Conservation (phyloP, 2,113 vertebrate species). For the Embiotoca jacksoni region DNA sequence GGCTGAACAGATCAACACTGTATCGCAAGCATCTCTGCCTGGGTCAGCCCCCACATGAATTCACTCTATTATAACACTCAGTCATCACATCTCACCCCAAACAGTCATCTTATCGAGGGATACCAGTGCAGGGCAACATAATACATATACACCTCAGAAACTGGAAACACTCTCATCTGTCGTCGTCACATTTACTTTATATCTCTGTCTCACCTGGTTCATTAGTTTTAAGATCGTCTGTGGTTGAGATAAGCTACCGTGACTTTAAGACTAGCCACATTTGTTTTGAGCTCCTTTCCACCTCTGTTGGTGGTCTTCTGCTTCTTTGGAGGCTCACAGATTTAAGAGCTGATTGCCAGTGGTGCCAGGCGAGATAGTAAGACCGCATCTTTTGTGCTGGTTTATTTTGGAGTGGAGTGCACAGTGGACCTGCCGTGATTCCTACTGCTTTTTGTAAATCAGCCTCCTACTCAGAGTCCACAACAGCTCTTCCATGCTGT, state of each 20-base stretch:
- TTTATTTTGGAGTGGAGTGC: neutral
- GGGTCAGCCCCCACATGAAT: slow-evolving; percentile 57
- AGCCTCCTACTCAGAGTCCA: slow-evolving; percentile 17
- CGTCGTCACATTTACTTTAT: neutral
- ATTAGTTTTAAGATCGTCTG: neutral
- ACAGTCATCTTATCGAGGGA: slow-evolving; percentile 30
- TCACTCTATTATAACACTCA: slow-evolving; percentile 36
- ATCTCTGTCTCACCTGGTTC: neutral
- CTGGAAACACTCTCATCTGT: neutral
- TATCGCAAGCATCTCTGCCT: slow-evolving; percentile 41
- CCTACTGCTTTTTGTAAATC: slow-evolving; percentile 26
- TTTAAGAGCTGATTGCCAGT: slow-evolving; percentile 21
- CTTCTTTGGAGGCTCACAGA: slow-evolving; percentile 23
- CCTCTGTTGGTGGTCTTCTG: slow-evolving; percentile 11
- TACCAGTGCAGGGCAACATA: neutral
- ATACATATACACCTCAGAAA: neutral
- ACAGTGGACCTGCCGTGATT: neutral
- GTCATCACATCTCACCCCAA: slow-evolving; percentile 32
- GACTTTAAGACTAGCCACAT: slow-evolving; percentile 3
- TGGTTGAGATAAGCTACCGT: neutral
- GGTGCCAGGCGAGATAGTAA: neutral
- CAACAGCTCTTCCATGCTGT: slow-evolving; percentile 32
- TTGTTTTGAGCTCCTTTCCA: neutral
- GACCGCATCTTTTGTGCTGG: neutral
- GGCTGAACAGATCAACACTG: slow-evolving; percentile 38